Evolutionary conservation across 2,888 invertebrate genomes (phyloP), one percentile per base, ranked within the genome.

Genomic region (Ornithoptera priamus): DNA sequence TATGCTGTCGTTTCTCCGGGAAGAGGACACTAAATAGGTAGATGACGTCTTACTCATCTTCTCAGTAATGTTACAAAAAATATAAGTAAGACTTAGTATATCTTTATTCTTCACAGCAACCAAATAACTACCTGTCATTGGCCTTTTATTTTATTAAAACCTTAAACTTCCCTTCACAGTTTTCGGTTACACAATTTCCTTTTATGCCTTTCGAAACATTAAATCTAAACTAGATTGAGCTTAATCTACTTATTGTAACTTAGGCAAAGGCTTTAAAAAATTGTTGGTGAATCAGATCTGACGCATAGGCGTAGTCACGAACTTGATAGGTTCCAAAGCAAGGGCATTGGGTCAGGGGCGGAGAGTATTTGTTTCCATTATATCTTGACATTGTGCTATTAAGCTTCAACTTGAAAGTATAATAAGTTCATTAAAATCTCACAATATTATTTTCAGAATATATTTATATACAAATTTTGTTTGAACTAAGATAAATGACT

Each of bases 331-430:
- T 56, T 70, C 39, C 64, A n/a, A 60, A 59, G 70, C 70, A 71
- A 71, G 70, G 70, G 70, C 65, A 71, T 62, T 61, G 50, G 67
- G 70, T 71, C 70, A 71, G 50, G 70, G 70, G 24, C 24, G 22
- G 18, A 61, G 30, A n/a, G 46, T 46, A 64, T 64, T 61, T 60
- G 67, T 70, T 70, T 67, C 59, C 67, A 70, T 63, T 67, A 22
- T 56, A 62, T n/a, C 7, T 20, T 18, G 20, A 65, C 20, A 58
- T 22, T 61, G n/a, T 53, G 6, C 6, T 53, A 53, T n/a, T 53
- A 5, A n/a, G 18, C 6, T n/a, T 53, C 6, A 53, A 53, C 7
- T 12, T 7, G n/a, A 53, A n/a, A 53, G 53, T n/a, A 53, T 12
- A 53, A 6, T 18, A 18, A 18, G n/a, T 53, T 22, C 22, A 22